phyloP scores from a whole-genome alignment of 2,888 invertebrate genomes.

The Drosophila subsilvestris region DNA sequence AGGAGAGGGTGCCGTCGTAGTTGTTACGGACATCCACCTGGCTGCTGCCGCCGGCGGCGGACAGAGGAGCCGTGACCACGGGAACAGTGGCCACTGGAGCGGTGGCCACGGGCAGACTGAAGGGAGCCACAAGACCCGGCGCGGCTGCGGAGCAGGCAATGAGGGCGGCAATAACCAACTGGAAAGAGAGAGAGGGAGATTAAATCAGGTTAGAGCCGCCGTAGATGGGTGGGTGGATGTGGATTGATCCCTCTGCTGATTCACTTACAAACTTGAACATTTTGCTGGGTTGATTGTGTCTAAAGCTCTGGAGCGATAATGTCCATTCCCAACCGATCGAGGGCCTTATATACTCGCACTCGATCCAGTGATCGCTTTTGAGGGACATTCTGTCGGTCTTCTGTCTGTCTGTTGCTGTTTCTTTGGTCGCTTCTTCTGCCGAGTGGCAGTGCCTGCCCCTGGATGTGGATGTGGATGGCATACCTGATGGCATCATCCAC shows the following conservation, averaged over 20 bases:
- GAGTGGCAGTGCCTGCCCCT: slow-evolving; percentile 17
- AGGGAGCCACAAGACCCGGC: slow-evolving; percentile 66
- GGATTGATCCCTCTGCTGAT: not conserved
- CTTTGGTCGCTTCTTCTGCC: slow-evolving; percentile 54
- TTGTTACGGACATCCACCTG: slow-evolving; percentile 82
- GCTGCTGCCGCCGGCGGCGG: slow-evolving; percentile 79
- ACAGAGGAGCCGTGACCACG: slow-evolving; percentile 83
- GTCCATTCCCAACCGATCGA: slow-evolving; percentile 25
- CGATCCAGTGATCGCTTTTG: slow-evolving; percentile 29
- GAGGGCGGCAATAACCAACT: slow-evolving; percentile 73
- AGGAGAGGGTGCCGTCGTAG: slow-evolving; percentile 79
- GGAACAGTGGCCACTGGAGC: slow-evolving; percentile 83
- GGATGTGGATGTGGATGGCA: slow-evolving; percentile 9
- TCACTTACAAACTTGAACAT: slow-evolving; percentile 81
- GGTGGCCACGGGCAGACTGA: slow-evolving; percentile 51
- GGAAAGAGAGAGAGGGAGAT: not conserved
- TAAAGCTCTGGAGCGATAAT: slow-evolving; percentile 62
- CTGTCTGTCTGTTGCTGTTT: slow-evolving; percentile 25
- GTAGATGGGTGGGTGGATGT: not conserved
- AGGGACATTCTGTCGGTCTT: slow-evolving; percentile 41
- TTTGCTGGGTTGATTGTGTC: slow-evolving; percentile 53
- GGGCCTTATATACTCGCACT: slow-evolving; percentile 74
- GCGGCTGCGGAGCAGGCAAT: slow-evolving; percentile 69
- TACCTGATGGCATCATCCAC: slow-evolving; percentile 33
- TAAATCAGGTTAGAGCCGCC: not conserved